phyloP scores from a whole-genome alignment of 2,888 invertebrate species.

The Nycteola revayana region DNA sequence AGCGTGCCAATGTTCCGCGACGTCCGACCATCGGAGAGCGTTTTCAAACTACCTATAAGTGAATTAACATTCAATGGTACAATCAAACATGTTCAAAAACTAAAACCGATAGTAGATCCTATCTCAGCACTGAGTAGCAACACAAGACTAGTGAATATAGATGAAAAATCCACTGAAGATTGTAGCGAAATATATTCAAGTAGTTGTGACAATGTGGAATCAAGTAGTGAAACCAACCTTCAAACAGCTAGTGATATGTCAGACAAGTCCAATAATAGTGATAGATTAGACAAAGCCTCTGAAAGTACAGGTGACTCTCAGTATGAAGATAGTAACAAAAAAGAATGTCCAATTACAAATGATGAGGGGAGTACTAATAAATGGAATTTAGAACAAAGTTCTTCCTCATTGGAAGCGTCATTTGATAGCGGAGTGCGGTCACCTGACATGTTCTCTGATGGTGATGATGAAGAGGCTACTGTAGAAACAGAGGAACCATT shows the following conservation, averaged over 20 bases:
- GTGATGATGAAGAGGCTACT: constrained; percentile 61
- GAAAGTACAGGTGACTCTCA: constrained; percentile 63
- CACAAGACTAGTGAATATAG: constrained; percentile 39
- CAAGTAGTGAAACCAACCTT: constrained; percentile 28
- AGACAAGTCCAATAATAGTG: constrained; percentile 36
- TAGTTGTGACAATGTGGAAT: constrained; percentile 27
- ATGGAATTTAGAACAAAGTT: constrained; percentile 69
- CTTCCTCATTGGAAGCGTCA: constrained; percentile 68
- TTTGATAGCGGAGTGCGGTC: constrained; percentile 78
- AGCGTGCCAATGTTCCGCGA: constrained; percentile 66
- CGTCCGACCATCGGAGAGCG: constrained; percentile 54
- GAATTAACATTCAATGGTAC: constrained; percentile 77
- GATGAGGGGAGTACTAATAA: constrained; percentile 53
- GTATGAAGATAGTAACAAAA: constrained; percentile 54
- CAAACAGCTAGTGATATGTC: constrained; percentile 38
- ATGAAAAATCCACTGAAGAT: constrained; percentile 40
- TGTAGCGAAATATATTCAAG: constrained; percentile 25
- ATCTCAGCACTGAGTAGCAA: constrained; percentile 59
- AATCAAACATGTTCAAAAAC: constrained; percentile 70
- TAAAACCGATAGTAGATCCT: constrained; percentile 73
- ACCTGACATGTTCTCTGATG: constrained; percentile 86
- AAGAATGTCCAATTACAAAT: constrained; percentile 27
- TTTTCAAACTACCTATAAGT: constrained; percentile 72
- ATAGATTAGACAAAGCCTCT: constrained; percentile 45
- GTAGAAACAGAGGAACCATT: constrained; percentile 54